Conservation (phyloP, 1,140 invertebrate species). For the Drosophila nebulosa region DNA sequence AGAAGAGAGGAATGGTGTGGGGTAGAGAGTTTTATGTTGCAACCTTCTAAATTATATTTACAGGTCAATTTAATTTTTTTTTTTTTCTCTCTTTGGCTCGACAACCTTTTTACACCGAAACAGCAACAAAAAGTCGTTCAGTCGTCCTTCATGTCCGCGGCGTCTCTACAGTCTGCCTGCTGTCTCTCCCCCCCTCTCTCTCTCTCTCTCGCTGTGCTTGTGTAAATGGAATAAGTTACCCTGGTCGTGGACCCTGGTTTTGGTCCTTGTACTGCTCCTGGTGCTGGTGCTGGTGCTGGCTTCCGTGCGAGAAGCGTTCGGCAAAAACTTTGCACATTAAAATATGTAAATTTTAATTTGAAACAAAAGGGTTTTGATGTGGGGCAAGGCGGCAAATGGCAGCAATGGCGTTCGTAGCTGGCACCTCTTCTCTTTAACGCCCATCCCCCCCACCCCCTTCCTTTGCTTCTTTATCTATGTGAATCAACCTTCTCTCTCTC, state of each 20-base stretch:
- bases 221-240: constrained; percentile 11
- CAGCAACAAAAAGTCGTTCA: constrained; percentile 7
- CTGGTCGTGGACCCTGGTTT: constrained; percentile 10
- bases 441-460: neutral
- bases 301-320: constrained; percentile 21
- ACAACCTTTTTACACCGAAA: constrained; percentile 47
- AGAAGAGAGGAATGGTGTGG: neutral
- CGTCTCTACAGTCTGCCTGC: neutral
- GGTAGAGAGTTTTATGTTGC: constrained; percentile 22
- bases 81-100: constrained; percentile 54
- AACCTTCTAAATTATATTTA: constrained; percentile 75
- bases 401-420: constrained; percentile 44
- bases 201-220: neutral
- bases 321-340: constrained; percentile 78
- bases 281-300: constrained; percentile 27
- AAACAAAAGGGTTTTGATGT: constrained; percentile 79
- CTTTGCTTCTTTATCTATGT: no score
- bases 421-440: constrained; percentile 19
- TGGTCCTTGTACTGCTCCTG: neutral
- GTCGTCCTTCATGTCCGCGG: constrained; percentile 2
- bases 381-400: constrained; percentile 43
- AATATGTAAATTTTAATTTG: constrained; percentile 80
- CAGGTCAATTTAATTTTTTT: constrained; percentile 78
- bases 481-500: no score
- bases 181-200: neutral